Base-by-base conservation (phyloP, 2,888 invertebrate species). In the Leptogaster cylindrica region DNA sequence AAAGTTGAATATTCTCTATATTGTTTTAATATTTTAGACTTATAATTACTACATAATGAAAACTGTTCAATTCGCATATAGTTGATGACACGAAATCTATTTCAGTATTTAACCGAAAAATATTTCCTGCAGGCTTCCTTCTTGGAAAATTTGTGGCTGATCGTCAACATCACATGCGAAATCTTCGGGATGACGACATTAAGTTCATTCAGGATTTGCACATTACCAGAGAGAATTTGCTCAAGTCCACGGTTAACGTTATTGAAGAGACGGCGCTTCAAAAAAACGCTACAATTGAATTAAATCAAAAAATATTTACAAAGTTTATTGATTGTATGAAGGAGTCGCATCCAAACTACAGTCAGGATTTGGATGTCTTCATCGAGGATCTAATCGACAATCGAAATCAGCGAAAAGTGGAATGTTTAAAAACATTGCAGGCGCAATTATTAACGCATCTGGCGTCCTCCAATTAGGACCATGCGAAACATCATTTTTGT, bases 71-170 rank as follows among this genome's bases (percentile, higher is more conserved):
- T n/a, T 33, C 33, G 33, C n/a, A 33, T 33, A 31, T 31, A 7
- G 2, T 10, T 33, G 33, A 2, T 33, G 8, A 33, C 8, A 33
- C 33, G n/a, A 33, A 33, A 33, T n/a, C n/a, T n/a, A n/a, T n/a
- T n/a, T n/a, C n/a, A n/a, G n/a, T n/a, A n/a, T n/a, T n/a, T n/a
- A n/a, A n/a, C 16, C 10, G 14, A 27, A 12, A 48, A 23, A 66
- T 28, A 16, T 16, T 46, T 7, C 48, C 68, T 46, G 52, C 72
- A 81, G 81, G 81, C 67, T 81, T 80, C 71, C 73, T 81, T 50
- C 73, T 81, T 67, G 81, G 81, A n/a, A 80, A 80, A 72, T 81
- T 79, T 66, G 78, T 81, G 28, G 75, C 79, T 27, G 81, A 81
- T 68, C 81, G 81, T 28, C 72, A 74, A 48, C 71, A 73, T 68